Conservation (phyloP, 2,888 invertebrate genomes). For the Autographa gamma region DNA sequence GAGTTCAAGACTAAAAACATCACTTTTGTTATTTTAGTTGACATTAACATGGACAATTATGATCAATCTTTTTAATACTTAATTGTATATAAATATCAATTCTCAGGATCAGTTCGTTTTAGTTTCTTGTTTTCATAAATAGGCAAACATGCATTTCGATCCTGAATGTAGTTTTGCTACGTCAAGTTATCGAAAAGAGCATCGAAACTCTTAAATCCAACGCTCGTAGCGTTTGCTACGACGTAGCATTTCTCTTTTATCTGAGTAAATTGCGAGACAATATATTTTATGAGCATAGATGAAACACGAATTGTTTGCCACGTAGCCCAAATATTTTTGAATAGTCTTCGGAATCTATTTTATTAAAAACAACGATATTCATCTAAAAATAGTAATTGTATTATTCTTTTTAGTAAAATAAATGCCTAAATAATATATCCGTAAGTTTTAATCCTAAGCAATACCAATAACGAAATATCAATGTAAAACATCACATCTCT, state of each 20-base stretch:
- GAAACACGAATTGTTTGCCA: slow-evolving; percentile 8
- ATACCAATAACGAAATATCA: slow-evolving; percentile 67
- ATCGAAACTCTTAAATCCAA: slow-evolving; percentile 27
- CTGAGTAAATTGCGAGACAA: slow-evolving; percentile 19
- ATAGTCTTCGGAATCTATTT: slow-evolving; percentile 40
- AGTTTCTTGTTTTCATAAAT: slow-evolving; percentile 27
- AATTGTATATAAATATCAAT: slow-evolving; percentile 34
- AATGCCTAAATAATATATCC: slow-evolving; percentile 33
- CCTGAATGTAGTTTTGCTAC: slow-evolving; percentile 27
- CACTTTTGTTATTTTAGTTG: not conserved
- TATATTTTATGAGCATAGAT: slow-evolving; percentile 15
- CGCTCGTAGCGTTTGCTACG: slow-evolving; percentile 52
- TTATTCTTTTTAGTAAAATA: slow-evolving; percentile 38
- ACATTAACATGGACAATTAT: not conserved
- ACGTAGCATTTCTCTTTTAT: slow-evolving; percentile 33
- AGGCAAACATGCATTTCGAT: slow-evolving; percentile 26
- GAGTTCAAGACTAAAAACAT: not conserved
- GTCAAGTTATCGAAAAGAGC: slow-evolving; percentile 30
- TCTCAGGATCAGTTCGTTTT: slow-evolving; percentile 26
- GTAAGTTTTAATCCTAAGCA: slow-evolving; percentile 63
- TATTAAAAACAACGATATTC: slow-evolving; percentile 47
- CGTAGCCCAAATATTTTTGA: slow-evolving; percentile 20
- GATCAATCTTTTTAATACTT: not conserved
- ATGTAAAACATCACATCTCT: slow-evolving; percentile 74
- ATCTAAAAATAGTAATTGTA: slow-evolving; percentile 56